Evolutionary conservation across 2,888 invertebrate species (phyloP).

Genomic region (Orthosia gracilis): DNA sequence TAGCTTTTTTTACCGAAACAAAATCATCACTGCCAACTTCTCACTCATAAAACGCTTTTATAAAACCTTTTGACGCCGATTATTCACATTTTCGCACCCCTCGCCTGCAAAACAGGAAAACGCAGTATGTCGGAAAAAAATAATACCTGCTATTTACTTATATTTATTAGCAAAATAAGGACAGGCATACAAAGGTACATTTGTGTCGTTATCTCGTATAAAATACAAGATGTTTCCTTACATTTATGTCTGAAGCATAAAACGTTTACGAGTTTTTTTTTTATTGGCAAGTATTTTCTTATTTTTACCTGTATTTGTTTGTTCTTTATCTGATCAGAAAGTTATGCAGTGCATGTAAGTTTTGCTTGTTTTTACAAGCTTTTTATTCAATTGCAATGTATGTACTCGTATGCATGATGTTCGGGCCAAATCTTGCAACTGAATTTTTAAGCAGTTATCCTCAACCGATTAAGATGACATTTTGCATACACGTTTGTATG

Average conservation of each 20-base stretch:
- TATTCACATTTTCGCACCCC: neutral
- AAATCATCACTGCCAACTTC: neutral
- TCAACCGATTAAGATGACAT: too few species aligned
- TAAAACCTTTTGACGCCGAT: neutral
- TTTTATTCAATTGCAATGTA: too few species aligned
- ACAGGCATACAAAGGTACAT: neutral
- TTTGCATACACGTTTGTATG: too few species aligned
- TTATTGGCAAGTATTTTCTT: constrained; percentile 5
- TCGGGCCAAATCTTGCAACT: too few species aligned
- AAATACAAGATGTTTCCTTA: constrained; percentile 15
- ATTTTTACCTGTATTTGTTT: neutral
- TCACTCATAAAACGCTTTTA: neutral
- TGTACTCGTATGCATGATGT: too few species aligned
- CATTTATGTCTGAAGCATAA: constrained; percentile 29
- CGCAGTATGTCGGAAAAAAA: constrained; percentile 5
- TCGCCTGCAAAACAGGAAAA: constrained; percentile 10
- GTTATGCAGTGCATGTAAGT: neutral
- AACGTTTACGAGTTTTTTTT: constrained; percentile 23
- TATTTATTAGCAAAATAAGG: constrained; percentile 8
- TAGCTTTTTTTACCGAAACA: neutral
- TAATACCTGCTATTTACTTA: neutral
- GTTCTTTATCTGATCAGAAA: neutral
- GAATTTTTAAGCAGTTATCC: too few species aligned
- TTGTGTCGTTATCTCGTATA: constrained; percentile 1
- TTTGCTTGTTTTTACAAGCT: neutral